A percentile compares a stretch with the other conserved stretches of the same genome.
Evolutionary conservation across 2,113 vertebrate species (phyloP).

Genomic region (Podocnemis expansa): DNA sequence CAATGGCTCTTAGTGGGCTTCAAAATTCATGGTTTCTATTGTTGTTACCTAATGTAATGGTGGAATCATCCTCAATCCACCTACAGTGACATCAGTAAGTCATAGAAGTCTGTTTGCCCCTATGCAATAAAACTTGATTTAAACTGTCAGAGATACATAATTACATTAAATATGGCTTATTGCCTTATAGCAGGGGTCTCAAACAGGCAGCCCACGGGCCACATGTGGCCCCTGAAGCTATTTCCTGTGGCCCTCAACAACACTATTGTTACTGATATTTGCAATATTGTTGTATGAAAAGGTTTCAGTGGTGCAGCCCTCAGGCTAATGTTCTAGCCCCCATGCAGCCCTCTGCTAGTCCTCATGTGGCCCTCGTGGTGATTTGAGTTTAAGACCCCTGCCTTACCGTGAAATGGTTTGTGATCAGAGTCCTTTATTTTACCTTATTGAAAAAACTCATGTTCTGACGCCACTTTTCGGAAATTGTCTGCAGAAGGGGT

Average conservation of each 20-base stretch:
- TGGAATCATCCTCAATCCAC: background rate
- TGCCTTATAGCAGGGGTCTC: too few relatives aligned
- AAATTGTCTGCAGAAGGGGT: rapidly evolving
- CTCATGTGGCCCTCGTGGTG: too few relatives aligned
- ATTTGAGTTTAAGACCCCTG: too few relatives aligned
- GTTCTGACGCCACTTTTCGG: rapidly evolving
- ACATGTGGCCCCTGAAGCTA: too few relatives aligned
- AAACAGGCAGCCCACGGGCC: too few relatives aligned
- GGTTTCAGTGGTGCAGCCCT: too few relatives aligned
- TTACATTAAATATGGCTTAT: background rate
- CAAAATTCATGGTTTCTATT: background rate
- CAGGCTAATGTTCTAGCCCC: too few relatives aligned
- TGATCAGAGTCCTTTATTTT: background rate
- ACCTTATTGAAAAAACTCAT: background rate
- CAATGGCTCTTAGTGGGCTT: background rate
- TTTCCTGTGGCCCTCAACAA: too few relatives aligned
- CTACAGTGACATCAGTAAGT: background rate
- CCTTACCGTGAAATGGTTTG: background rate
- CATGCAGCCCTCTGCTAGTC: too few relatives aligned
- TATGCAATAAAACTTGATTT: background rate
- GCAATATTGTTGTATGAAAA: too few relatives aligned
- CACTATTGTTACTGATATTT: too few relatives aligned
- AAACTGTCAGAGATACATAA: background rate
- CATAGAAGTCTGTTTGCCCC: background rate
- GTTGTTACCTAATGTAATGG: background rate